A percentile compares a stretch with the other conserved stretches of the same genome.
phyloP scores from a whole-genome alignment of 2,797 vertebrate genomes.

The Triplophysa yarkandensis region DNA sequence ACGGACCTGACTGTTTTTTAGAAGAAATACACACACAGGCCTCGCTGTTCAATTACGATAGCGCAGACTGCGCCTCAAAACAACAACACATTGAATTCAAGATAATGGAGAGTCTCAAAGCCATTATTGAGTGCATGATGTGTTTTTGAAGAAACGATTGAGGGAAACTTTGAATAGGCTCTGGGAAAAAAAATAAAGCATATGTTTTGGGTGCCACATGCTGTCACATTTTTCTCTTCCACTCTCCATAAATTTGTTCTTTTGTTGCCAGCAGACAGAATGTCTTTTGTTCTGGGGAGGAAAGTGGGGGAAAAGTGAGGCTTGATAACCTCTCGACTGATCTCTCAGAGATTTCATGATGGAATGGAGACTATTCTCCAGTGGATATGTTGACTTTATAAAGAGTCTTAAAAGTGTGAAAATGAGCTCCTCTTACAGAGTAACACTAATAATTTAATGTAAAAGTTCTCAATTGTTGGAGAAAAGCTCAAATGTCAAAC shows the following conservation, averaged over 20 bases:
- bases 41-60: slow-evolving; percentile 52
- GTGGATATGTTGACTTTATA: slow-evolving; percentile 52
- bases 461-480: slow-evolving; percentile 55
- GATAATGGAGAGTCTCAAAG: slow-evolving; percentile 45
- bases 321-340: slow-evolving; percentile 47
- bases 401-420: slow-evolving; percentile 47
- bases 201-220: slow-evolving; percentile 37
- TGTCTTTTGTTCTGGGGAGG: slow-evolving; percentile 40
- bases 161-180: slow-evolving; percentile 40
- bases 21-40: slow-evolving; percentile 56
- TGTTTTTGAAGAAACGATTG: slow-evolving; percentile 45
- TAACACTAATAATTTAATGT: slow-evolving; percentile 57
- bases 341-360: slow-evolving; percentile 45
- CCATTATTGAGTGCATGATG: slow-evolving; percentile 46
- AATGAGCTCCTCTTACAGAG: slow-evolving; percentile 43
- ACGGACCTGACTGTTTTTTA: slow-evolving; percentile 65
- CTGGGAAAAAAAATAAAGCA: slow-evolving; percentile 34
- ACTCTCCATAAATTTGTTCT: slow-evolving; percentile 41
- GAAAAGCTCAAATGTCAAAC: slow-evolving; percentile 52
- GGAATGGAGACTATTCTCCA: slow-evolving; percentile 48
- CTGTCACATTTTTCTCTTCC: slow-evolving; percentile 37
- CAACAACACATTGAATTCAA: slow-evolving; percentile 52
- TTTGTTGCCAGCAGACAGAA: slow-evolving; percentile 48
- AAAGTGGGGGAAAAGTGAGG: slow-evolving; percentile 41
- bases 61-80: slow-evolving; percentile 50